phyloP scores from a whole-genome alignment of 1,140 invertebrate species.

The Drosophila rhopaloa region DNA sequence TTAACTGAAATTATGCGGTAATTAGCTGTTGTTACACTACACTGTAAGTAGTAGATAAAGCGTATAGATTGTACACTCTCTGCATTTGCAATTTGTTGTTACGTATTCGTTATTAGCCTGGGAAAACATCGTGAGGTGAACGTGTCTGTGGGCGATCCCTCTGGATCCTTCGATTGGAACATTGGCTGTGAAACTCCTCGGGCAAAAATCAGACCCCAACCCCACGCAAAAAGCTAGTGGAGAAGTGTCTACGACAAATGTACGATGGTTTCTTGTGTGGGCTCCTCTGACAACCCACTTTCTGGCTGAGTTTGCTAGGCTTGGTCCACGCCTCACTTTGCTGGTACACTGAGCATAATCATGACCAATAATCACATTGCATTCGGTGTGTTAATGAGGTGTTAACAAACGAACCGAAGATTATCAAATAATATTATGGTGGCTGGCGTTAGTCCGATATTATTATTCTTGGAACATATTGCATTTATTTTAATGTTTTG shows the following conservation, averaged over 20 bases:
- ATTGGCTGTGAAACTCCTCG: not conserved
- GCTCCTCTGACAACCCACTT: conserved; percentile 1
- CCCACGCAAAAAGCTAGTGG: conserved; percentile 17
- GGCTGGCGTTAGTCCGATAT: no score
- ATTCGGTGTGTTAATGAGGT: no score
- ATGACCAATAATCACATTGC: no score
- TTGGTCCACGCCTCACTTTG: conserved; percentile 16
- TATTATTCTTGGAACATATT: no score
- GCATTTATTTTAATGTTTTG: no score
- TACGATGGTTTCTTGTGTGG: conserved; percentile 14
- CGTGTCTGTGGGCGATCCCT: not conserved
- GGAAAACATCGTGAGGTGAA: not conserved
- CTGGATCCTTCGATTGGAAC: not conserved
- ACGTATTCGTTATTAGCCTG: not conserved
- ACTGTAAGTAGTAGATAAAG: conserved; percentile 2
- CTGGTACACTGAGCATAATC: not conserved
- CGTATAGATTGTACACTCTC: conserved; percentile 11
- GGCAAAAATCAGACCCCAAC: conserved; percentile 15
- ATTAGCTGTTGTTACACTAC: conserved; percentile 37
- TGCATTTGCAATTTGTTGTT: not conserved
- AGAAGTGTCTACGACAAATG: not conserved
- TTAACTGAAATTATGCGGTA: conserved; percentile 52
- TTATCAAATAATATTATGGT: no score
- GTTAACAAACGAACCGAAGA: no score
- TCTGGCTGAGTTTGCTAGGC: conserved; percentile 2